Conservation (phyloP, 2,113 vertebrate genomes). For the Hystrix cristata region DNA sequence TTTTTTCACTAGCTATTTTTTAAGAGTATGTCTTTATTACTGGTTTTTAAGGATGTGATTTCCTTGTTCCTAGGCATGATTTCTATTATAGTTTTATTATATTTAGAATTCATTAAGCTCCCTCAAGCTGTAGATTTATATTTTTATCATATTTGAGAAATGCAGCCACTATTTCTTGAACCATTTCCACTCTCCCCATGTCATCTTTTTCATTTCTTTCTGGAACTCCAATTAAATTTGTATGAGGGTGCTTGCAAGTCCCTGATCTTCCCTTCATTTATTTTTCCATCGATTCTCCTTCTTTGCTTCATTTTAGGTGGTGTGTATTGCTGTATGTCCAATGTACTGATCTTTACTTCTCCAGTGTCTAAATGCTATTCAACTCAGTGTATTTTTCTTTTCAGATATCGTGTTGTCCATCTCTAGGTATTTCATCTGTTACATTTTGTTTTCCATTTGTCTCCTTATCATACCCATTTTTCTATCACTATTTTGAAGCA, state of each 20-base stretch:
- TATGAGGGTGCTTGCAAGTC: neutral
- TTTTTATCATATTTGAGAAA: neutral
- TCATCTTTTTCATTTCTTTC: neutral
- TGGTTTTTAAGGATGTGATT: neutral
- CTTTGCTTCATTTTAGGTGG: neutral
- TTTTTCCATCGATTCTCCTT: too few species aligned
- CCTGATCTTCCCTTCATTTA: neutral
- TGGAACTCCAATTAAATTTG: neutral
- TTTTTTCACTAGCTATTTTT: neutral
- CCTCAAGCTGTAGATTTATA: neutral
- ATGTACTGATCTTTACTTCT: neutral
- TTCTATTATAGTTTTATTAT: neutral
- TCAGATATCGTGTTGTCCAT: neutral
- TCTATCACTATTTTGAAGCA: neutral
- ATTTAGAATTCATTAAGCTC: neutral
- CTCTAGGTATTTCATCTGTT: neutral
- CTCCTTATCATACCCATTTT: neutral
- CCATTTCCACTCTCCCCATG: neutral
- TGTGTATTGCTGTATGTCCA: neutral
- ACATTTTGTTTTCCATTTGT: neutral
- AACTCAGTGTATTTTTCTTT: neutral
- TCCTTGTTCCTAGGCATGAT: neutral
- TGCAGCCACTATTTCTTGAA: neutral
- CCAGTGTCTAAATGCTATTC: neutral
- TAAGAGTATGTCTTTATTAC: neutral